Conservation (phyloP, 37 sponge, comb jelly and placozoan species). For the Beroe ovata region DNA sequence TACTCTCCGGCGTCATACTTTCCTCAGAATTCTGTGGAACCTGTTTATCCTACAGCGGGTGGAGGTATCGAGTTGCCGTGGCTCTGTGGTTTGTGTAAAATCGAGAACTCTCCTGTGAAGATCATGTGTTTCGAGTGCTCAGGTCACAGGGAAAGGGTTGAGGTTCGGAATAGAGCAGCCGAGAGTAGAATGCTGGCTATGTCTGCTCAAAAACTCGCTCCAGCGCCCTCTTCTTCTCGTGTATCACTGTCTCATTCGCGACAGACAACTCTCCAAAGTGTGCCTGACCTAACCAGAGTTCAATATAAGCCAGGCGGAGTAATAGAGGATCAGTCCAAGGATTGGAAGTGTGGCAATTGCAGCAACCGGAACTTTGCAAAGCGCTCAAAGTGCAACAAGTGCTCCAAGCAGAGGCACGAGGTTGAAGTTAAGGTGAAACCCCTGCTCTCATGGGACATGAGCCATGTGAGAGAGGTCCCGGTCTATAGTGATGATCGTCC, state of each 20-base stretch:
- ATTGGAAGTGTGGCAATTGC: slow-evolving; percentile 30
- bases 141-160: slow-evolving; percentile 46
- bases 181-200: not conserved
- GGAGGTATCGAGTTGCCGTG: not conserved
- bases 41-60: not conserved
- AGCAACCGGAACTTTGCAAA: not conserved
- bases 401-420: not conserved
- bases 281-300: not conserved
- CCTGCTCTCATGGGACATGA: not conserved
- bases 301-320: not conserved
- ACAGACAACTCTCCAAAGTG: not conserved
- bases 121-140: slow-evolving; percentile 65
- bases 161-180: slow-evolving; percentile 45
- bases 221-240: not conserved
- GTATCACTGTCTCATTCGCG: not conserved
- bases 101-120: slow-evolving; percentile 28
- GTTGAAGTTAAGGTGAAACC: not conserved
- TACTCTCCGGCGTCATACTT: not conserved
- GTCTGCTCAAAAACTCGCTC: not conserved
- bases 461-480: not conserved
- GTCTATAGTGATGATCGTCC: not conserved
- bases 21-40: not conserved
- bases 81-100: slow-evolving; percentile 49
- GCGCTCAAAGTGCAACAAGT: slow-evolving; percentile 6
- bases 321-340: slow-evolving; percentile 25